A percentile compares a stretch with the other conserved stretches of the same genome.
phyloP scores from a whole-genome alignment of 2,113 vertebrate genomes.

The pig (Sus scrofa) region DNA sequence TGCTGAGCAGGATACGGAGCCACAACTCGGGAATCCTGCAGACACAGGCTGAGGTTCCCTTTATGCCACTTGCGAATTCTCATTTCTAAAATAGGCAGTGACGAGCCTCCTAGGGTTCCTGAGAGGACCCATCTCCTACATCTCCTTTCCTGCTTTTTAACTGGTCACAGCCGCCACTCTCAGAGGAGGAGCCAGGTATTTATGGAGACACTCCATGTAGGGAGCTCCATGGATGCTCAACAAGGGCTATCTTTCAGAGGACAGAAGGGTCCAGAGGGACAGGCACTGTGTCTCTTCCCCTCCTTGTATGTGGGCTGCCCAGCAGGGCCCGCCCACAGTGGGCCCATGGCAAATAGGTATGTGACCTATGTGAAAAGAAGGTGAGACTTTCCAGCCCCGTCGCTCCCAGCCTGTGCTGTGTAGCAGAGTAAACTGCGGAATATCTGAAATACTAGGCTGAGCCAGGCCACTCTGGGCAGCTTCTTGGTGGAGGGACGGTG shows the following conservation, averaged over 20 bases:
- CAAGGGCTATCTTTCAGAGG: neutral
- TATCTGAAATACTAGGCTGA: neutral
- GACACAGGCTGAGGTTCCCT: neutral
- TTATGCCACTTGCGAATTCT: neutral
- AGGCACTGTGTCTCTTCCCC: neutral
- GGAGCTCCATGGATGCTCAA: neutral
- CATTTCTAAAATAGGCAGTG: neutral
- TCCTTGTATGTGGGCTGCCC: accelerated
- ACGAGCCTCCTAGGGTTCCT: neutral
- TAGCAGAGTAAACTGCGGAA: neutral
- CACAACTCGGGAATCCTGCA: neutral
- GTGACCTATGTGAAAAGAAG: neutral
- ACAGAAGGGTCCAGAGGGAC: neutral
- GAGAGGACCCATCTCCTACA: neutral
- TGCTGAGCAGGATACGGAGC: neutral
- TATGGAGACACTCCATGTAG: neutral
- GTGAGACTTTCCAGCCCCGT: neutral
- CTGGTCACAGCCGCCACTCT: neutral
- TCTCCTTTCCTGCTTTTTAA: neutral
- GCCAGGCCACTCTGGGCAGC: neutral
- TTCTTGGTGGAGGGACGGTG: neutral
- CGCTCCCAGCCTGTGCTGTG: neutral
- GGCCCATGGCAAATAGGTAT: neutral
- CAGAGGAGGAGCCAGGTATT: neutral
- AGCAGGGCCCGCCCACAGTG: too few species aligned